A percentile compares a stretch with the other conserved stretches of the same genome.
Evolutionary conservation across 2,113 vertebrate genomes (phyloP).

Genomic region (Saguinus imperator): DNA sequence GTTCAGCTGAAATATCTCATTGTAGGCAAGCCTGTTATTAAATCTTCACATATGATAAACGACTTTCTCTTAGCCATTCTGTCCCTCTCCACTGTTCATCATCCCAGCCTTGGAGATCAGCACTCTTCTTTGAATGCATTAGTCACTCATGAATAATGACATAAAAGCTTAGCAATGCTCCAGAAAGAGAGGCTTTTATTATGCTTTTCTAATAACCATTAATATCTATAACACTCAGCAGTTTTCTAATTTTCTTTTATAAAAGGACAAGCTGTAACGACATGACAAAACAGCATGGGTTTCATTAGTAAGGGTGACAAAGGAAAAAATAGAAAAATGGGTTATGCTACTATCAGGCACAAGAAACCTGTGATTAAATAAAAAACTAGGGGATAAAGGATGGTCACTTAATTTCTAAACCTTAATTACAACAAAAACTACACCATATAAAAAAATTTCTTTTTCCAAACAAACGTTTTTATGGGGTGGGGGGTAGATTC

Average conservation of each 20-base stretch:
- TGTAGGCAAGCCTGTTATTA: conserved; percentile 46
- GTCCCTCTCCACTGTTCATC: conserved; percentile 65
- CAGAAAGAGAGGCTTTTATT: conserved; percentile 81
- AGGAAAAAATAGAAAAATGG: conserved; percentile 68
- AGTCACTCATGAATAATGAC: conserved; percentile 83
- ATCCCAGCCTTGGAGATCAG: conserved; percentile 71
- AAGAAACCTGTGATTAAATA: conserved; percentile 24
- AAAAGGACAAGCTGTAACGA: conserved; percentile 77
- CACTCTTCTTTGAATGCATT: conserved; percentile 72
- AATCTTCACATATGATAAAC: conserved; percentile 57
- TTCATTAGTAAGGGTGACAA: conserved; percentile 76
- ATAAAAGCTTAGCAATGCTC: conserved; percentile 80
- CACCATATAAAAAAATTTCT: accelerated
- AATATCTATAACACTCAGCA: conserved; percentile 82
- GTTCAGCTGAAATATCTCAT: conserved; percentile 42
- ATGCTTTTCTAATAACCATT: conserved; percentile 80
- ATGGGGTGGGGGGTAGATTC: background rate
- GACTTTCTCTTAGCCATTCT: conserved; percentile 54
- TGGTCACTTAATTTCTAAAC: conserved; percentile 50
- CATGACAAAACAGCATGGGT: conserved; percentile 71
- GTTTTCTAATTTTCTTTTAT: conserved; percentile 85
- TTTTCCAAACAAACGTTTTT: background rate
- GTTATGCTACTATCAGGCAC: conserved; percentile 11
- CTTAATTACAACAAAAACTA: conserved; percentile 57
- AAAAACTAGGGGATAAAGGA: background rate